Evolutionary conservation across 2,797 vertebrate genomes (phyloP), one percentile per base, ranked within the genome.

Genomic region (Smutsia temminckii): DNA sequence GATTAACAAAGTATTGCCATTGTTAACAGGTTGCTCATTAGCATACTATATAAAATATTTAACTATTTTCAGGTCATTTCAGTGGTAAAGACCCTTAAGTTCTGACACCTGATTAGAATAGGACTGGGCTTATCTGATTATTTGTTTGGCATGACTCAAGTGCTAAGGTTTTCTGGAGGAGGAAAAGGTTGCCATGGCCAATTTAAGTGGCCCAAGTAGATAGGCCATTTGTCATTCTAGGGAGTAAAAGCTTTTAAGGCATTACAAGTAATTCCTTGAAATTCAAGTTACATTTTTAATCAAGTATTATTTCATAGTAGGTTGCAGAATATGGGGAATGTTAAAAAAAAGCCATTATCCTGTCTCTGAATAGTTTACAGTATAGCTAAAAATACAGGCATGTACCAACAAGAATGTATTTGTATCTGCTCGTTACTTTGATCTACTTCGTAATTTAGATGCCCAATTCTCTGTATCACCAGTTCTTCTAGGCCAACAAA

Each of bases 361-460:
- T 94, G 42, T 64, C 34, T 80, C 32, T 72, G 42, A 93, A 85
- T 23, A 81, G 53, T 71, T 92, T 68, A 92, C 34, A 83, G n/a
- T n/a, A 12, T 37, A 63, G 68, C 29, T 37, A 27, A 91, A 79
- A 29, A 55, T 23, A 74, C 8, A 80, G 20, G 42, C 59, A 69
- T 27, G 51, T 86, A 78, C 68, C n/a, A 86, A 80, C 16, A 77
- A 71, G 12, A 69, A 32, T 11, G 5, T n/a, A 40, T 55, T n/a
- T 68, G 77, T 51, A 59, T 21, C 23, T 66, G 57, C 27, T n/a
- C 11, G 46, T 71, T n/a, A 81, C 29, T 18, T 85, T 94, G 55
- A 68, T 69, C 53, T 80, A 42, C 14, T 74, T 74, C 49, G 51
- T 27, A 72, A 5, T 12, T 85, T 32, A 80, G 53, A 86, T 6